Percentiles rank a stretch among this genome's conserved stretches.
Evolutionary conservation across 1,140 invertebrate genomes (phyloP).

Genomic region (Eulimnadia texana): DNA sequence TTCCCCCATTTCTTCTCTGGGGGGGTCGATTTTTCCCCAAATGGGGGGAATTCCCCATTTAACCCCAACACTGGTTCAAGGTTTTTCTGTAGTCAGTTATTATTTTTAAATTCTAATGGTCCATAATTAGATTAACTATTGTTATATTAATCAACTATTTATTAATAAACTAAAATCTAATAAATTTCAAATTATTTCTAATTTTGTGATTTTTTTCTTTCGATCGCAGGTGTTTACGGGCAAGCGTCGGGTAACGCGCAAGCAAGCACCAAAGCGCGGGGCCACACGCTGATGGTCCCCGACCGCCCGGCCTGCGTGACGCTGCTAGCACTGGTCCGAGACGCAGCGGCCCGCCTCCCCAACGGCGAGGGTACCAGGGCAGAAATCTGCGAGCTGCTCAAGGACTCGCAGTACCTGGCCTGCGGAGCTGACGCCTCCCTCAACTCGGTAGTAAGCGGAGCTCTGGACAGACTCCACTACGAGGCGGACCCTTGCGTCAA

Average conservation of each 20-base stretch:
- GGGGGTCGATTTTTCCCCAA: too few relatives aligned
- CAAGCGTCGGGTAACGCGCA: conserved; percentile 26
- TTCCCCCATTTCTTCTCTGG: too few relatives aligned
- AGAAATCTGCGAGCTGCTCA: conserved; percentile 69
- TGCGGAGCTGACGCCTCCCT: conserved; percentile 44
- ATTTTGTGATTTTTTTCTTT: neutral
- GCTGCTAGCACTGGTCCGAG: conserved; percentile 75
- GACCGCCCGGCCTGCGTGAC: conserved; percentile 82
- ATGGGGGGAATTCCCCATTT: too few relatives aligned
- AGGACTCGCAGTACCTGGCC: conserved; percentile 71
- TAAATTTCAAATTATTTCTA: neutral
- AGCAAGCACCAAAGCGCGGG: conserved; percentile 50
- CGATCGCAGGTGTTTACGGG: neutral
- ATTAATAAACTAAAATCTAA: too few relatives aligned
- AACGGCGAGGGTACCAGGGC: conserved; percentile 84
- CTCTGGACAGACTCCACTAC: conserved; percentile 72
- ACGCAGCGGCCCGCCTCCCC: conserved; percentile 79
- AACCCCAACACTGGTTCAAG: too few relatives aligned
- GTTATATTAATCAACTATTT: too few relatives aligned
- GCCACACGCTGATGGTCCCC: conserved; percentile 64
- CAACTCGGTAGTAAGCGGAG: conserved; percentile 74
- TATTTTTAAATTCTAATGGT: too few relatives aligned
- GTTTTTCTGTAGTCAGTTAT: too few relatives aligned
- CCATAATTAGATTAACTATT: too few relatives aligned
- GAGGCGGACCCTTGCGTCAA: conserved; percentile 80